A percentile compares a stretch with the other conserved stretches of the same genome.
Evolutionary conservation across 2,888 invertebrate species (phyloP).

Genomic region (Chloromyia formosa): DNA sequence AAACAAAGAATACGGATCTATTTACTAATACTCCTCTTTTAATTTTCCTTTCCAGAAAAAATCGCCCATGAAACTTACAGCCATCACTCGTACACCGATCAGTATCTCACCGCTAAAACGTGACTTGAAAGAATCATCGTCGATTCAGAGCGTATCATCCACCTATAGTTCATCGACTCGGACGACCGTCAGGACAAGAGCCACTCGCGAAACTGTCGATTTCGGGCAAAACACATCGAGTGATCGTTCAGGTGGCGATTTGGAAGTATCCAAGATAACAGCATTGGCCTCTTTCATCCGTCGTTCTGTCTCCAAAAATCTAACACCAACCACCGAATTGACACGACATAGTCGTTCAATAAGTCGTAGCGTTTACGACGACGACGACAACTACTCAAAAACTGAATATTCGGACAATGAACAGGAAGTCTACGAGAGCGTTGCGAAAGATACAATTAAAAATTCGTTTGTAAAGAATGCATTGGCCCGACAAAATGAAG

Average conservation of each 20-base stretch:
- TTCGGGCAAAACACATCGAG: slow-evolving; percentile 55
- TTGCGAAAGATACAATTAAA: slow-evolving; percentile 49
- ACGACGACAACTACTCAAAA: slow-evolving; percentile 60
- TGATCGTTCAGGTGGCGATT: slow-evolving; percentile 48
- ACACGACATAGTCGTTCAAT: slow-evolving; percentile 55
- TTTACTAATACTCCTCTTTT: too few species aligned
- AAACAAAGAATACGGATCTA: too few species aligned
- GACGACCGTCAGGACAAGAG: slow-evolving; percentile 55
- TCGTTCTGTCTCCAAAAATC: slow-evolving; percentile 59
- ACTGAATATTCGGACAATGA: slow-evolving; percentile 57
- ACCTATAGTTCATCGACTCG: slow-evolving; percentile 56
- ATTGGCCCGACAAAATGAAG: slow-evolving; percentile 52
- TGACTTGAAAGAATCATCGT: slow-evolving; percentile 36
- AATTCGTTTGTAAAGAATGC: slow-evolving; percentile 14
- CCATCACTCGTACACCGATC: slow-evolving; percentile 49
- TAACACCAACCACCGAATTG: slow-evolving; percentile 50
- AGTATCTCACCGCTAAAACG: slow-evolving; percentile 54
- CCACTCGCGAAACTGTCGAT: slow-evolving; percentile 52
- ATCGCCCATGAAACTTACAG: slow-evolving; percentile 51
- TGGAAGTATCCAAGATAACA: slow-evolving; percentile 58
- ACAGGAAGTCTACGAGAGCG: slow-evolving; percentile 45
- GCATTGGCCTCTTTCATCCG: slow-evolving; percentile 56
- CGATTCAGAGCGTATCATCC: slow-evolving; percentile 52
- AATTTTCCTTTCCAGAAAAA: slow-evolving; percentile 28
- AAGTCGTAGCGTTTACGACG: slow-evolving; percentile 58